These are phyloP conservation scores for Harpagus bidentatus DNA, from an alignment of 2,113 vertebrate species.

Conservation along the genomic window DNA sequence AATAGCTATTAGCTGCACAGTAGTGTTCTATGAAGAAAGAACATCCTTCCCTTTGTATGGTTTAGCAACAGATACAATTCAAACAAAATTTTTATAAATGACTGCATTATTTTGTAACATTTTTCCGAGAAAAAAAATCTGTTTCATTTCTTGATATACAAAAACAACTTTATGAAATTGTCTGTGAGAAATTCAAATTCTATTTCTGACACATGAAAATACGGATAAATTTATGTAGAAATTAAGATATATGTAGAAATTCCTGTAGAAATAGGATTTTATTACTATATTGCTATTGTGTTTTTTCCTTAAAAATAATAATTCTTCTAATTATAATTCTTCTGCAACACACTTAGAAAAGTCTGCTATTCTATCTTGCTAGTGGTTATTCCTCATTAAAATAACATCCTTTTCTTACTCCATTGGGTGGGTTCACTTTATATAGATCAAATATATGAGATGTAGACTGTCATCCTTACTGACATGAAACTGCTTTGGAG, in stretches of 20 bases:
- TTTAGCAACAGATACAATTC: neutral
- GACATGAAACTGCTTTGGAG: neutral
- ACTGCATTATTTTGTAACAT: neutral
- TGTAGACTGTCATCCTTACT: neutral
- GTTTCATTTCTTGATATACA: neutral
- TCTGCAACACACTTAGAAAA: neutral
- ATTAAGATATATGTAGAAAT: neutral
- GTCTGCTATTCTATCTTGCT: neutral
- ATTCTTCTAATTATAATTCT: neutral
- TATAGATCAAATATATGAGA: neutral
- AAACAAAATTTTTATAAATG: neutral
- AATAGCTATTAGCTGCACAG: neutral
- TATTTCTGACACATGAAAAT: neutral
- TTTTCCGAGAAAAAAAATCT: neutral
- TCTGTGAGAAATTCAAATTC: neutral
- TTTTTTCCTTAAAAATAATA: neutral
- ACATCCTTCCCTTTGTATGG: neutral
- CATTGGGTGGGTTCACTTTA: neutral
- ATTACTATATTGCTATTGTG: neutral
- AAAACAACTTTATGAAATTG: neutral
- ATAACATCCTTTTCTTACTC: neutral
- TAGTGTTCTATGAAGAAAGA: neutral
- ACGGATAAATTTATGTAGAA: neutral
- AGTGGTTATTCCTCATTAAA: neutral
- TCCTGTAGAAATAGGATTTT: neutral